Conservation (phyloP, 1,140 invertebrate genomes). For the Drosophila ogumai region DNA sequence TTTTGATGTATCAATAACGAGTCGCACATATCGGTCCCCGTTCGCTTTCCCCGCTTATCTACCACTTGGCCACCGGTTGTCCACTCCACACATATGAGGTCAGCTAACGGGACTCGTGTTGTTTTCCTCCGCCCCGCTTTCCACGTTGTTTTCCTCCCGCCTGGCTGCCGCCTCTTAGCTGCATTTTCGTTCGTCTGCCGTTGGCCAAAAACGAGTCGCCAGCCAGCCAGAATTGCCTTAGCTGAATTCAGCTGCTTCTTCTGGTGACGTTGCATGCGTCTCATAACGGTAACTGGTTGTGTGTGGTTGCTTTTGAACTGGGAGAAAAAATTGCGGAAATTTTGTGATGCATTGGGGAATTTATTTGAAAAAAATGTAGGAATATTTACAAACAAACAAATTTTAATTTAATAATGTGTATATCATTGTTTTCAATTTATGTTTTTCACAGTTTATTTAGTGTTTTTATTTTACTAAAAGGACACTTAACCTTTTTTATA, state of each 20-base stretch:
- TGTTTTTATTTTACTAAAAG: no score
- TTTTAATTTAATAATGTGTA: no score
- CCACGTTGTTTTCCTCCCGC: slow-evolving; percentile 7
- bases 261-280: slow-evolving; percentile 44
- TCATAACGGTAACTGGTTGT: slow-evolving; percentile 40
- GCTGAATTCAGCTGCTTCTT: slow-evolving; percentile 23
- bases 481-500: no score
- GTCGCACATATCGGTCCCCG: slow-evolving; percentile 29
- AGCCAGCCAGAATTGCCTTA: slow-evolving; percentile 16
- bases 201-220: slow-evolving; percentile 70
- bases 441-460: no score
- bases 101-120: slow-evolving; percentile 65
- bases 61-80: slow-evolving; percentile 45
- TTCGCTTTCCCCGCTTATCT: background rate
- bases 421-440: no score
- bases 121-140: slow-evolving; percentile 22
- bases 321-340: background rate
- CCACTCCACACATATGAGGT: slow-evolving; percentile 71
- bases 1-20: slow-evolving; percentile 70
- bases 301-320: background rate
- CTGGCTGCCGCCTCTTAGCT: slow-evolving; percentile 10
- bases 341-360: background rate
- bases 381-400: no score
- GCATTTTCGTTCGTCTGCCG: slow-evolving; percentile 46
- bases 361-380: background rate